phyloP scores from a whole-genome alignment of 2,797 vertebrate species.

The Perdix hodgsoniae region DNA sequence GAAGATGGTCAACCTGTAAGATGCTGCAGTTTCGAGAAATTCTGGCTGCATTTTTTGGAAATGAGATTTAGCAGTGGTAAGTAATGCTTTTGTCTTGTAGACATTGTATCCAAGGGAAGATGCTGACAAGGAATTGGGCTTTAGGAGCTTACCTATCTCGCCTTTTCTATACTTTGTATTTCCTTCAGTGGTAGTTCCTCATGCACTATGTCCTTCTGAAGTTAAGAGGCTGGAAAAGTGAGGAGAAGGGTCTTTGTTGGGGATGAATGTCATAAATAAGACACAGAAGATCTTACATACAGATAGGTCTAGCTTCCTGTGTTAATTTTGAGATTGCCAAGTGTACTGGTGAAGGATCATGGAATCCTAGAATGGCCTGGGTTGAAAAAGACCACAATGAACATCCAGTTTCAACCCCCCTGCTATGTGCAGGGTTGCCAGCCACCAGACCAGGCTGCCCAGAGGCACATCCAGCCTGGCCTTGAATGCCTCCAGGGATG shows the following conservation, averaged over 20 bases:
- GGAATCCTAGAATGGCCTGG: no score
- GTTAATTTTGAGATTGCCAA: not conserved
- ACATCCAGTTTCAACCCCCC: no score
- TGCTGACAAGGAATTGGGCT: not conserved
- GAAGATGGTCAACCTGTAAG: not conserved
- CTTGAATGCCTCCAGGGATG: no score
- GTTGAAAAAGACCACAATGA: no score
- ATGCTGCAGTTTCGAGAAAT: not conserved
- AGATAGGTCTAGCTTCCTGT: not conserved
- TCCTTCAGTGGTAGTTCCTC: not conserved
- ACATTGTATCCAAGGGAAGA: not conserved
- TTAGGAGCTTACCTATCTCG: not conserved
- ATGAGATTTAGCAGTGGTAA: not conserved
- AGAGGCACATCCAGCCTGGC: no score
- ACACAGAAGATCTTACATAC: rapidly evolving
- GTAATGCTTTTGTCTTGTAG: not conserved
- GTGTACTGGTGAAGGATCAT: not conserved
- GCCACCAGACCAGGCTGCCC: no score
- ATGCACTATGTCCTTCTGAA: not conserved
- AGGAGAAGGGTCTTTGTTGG: not conserved
- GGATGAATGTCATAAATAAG: not conserved
- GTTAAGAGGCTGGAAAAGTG: not conserved
- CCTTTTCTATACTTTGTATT: not conserved
- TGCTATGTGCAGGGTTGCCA: no score
- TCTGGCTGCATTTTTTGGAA: not conserved